Evolutionary conservation across 2,797 vertebrate genomes (phyloP), one percentile per base, ranked within the genome.

Genomic region (Neomorphus geoffroyi): DNA sequence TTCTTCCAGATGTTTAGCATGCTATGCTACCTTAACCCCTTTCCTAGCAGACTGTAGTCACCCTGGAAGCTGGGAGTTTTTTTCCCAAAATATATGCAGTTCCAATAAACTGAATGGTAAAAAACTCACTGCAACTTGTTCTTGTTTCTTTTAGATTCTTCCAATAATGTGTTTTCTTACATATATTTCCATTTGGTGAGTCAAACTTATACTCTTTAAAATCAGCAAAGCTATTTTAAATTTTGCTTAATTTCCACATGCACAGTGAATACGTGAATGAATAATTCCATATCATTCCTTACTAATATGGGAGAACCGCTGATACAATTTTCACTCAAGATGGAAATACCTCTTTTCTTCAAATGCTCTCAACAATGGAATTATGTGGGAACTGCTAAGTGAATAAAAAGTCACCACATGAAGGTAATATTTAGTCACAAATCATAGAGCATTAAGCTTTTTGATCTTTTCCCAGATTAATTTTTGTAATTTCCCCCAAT

Each of bases 221-320:
- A 62, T 75, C 27, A 46, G 26, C 54, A 66, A 83, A 88, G 43
- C 10, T 70, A 22, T 90, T 90, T 88, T 66, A 83, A 82, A 45
- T 60, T 43, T 35, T 41, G n/a, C 48, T 83, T 91, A 12, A 75
- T 93, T 90, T 90, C 85, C 70, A 35, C 56, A 51, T 24, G n/a
- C 32, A 60, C 65, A n/a, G 35, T 78, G 77, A 80, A 78, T 83
- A 66, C 0, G 1, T 84, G 65, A 84, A 74, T 62, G 53, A 88
- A 32, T 92, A 78, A 93, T 45, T 88, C 45, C 67, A 4, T 72
- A 77, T 94, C 73, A 88, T 91, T 94, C 80, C 80, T 90, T 93
- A 80, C 62, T 81, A 64, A 81, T 65, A 65, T 21, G 22, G 61
- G 48, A 92, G 57, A 94, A 82, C 74, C 72, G 61, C 41, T 75